Percentiles rank a stretch among this genome's conserved stretches.
These are phyloP conservation scores for Rhinolophus sinicus DNA, from an alignment of 2,113 vertebrate genomes.

Conservation along the genomic window DNA sequence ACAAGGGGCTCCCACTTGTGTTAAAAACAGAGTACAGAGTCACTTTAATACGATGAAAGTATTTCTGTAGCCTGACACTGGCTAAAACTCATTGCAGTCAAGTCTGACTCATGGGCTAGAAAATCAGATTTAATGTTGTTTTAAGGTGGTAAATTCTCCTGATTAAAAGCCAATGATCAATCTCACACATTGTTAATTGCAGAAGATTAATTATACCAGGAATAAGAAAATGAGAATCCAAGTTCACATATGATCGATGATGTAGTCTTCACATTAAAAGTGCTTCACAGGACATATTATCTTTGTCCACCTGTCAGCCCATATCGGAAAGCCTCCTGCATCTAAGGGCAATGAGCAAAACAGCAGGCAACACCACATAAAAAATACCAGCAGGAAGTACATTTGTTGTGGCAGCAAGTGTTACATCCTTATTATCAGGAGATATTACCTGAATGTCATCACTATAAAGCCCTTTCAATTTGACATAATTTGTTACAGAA, in stretches of 20 bases:
- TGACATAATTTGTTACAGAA: constrained; percentile 72
- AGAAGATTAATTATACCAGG: constrained; percentile 62
- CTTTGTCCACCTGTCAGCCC: constrained; percentile 30
- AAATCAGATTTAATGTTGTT: constrained; percentile 42
- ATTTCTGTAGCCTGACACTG: background rate
- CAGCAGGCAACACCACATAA: constrained; percentile 60
- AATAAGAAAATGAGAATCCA: constrained; percentile 58
- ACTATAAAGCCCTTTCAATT: constrained; percentile 62
- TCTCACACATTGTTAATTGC: constrained; percentile 58
- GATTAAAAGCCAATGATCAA: constrained; percentile 62
- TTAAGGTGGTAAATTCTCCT: constrained; percentile 50
- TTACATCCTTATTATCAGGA: constrained; percentile 76
- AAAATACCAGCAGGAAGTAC: constrained; percentile 71
- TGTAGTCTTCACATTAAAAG: constrained; percentile 31
- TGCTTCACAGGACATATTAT: constrained; percentile 32
- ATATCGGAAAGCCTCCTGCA: background rate
- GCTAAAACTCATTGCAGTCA: background rate
- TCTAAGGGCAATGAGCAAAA: constrained; percentile 64
- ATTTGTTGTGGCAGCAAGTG: constrained; percentile 73
- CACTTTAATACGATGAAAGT: background rate
- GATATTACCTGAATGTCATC: constrained; percentile 67
- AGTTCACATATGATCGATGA: constrained; percentile 42
- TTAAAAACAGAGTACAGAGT: background rate
- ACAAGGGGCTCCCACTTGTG: background rate
- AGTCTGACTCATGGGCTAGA: background rate